phyloP scores from a whole-genome alignment of 2,113 vertebrate genomes.

The Zosterops lateralis region DNA sequence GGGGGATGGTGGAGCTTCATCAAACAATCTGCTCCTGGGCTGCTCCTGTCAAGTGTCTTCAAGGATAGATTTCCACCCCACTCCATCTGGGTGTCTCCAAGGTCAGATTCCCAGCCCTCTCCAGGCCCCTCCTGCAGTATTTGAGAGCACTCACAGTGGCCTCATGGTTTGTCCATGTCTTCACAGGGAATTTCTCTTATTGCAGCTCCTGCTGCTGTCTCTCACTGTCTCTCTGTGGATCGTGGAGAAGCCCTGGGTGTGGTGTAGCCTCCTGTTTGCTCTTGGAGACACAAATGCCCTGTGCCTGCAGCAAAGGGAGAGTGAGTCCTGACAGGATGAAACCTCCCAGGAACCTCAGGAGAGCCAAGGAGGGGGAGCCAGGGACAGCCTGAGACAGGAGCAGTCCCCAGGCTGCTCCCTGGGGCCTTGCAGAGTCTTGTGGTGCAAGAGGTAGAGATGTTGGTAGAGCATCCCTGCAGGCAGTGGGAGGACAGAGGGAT shows the following conservation, averaged over 20 bases:
- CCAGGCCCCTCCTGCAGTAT: neutral
- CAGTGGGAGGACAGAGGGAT: neutral
- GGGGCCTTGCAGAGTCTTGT: neutral
- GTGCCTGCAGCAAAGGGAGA: neutral
- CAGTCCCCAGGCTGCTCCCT: neutral
- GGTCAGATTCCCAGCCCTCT: neutral
- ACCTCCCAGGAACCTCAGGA: neutral
- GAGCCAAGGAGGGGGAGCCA: neutral
- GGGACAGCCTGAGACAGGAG: neutral
- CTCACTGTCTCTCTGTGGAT: neutral
- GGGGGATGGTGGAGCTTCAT: neutral
- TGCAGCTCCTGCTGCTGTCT: neutral
- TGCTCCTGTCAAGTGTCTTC: neutral
- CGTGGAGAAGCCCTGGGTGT: accelerated
- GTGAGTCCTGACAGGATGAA: accelerated
- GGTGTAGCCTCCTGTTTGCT: neutral
- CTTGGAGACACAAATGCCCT: neutral
- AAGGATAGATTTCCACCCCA: accelerated
- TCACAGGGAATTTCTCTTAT: neutral
- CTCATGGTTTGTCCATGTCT: neutral
- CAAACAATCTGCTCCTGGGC: neutral
- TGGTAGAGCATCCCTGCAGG: neutral
- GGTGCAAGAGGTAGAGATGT: neutral
- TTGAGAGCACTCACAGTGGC: neutral
- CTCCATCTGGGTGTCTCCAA: neutral